Evolutionary conservation across 1,140 invertebrate species (phyloP).

Genomic region (Danaus melanippus): DNA sequence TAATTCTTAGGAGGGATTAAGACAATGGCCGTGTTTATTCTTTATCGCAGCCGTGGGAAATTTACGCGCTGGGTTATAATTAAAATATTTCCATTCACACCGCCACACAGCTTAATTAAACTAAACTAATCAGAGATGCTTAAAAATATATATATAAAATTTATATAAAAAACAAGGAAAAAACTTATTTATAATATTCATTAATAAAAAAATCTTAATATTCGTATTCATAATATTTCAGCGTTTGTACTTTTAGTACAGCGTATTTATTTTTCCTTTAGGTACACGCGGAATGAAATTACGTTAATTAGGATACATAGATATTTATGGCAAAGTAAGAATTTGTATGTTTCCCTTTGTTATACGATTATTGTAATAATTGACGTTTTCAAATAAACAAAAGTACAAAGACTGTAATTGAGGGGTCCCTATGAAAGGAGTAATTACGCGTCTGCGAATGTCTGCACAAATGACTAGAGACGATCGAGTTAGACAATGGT

Average conservation of each 20-base stretch:
- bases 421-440: constrained; percentile 46
- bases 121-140: constrained; percentile 33
- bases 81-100: constrained; percentile 62
- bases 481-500: not conserved
- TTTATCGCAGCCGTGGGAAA: constrained; percentile 70
- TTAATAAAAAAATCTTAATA: too few species aligned
- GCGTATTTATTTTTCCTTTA: too few species aligned
- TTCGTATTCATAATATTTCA: too few species aligned
- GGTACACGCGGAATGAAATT: too few species aligned
- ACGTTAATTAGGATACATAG: too few species aligned
- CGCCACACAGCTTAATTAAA: constrained; percentile 55
- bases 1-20: constrained; percentile 62
- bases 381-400: constrained; percentile 52
- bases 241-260: too few species aligned
- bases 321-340: too few species aligned
- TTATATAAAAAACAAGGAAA: too few species aligned
- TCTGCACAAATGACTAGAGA: constrained; percentile 10
- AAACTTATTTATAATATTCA: too few species aligned
- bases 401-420: constrained; percentile 54
- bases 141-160: constrained; percentile 8
- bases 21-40: constrained; percentile 67
- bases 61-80: constrained; percentile 60
- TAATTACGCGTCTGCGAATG: constrained; percentile 40
- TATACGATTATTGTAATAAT: constrained; percentile 59
- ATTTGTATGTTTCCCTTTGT: too few species aligned